Evolutionary conservation across 2,113 vertebrate species (phyloP), one percentile per base, ranked within the genome.

Genomic region (zebrafish (Danio rerio)): DNA sequence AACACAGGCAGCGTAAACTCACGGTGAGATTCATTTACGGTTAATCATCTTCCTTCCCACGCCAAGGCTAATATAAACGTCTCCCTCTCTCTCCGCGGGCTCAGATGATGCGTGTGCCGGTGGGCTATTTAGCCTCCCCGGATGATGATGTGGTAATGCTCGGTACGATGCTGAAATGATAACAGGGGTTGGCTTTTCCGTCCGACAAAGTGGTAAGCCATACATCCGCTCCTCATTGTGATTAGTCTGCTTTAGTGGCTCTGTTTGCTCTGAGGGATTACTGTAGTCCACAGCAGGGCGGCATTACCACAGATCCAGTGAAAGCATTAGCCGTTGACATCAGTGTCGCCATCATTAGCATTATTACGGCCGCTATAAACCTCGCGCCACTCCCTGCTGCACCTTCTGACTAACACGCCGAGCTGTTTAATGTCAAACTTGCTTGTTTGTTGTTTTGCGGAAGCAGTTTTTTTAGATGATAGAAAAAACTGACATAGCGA

Each of bases 241-340:
- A 83, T 83, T 70, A 78, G 63, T 49, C 55, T 83, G 73, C 55
- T 83, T 70, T 68, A 50, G 81, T 76, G 72, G 53, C 61, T 78
- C 45, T 82, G 40, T 76, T 58, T 78, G 73, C 31, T 59, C 21
- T 59, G 31, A 66, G 20, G 55, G 81, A 83, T 78, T 83, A 69
- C 81, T 40, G 43, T 70, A 78, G 53, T 61, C 53, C 16, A 1
- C 74, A 61, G 50, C 47, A 77, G 81, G 62, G 20, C 45, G 11
- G 73, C 42, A 58, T 77, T 43, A 83, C 31, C n/a, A 43, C 49
- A 20, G 77, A 66, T 79, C 31, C 13, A 79, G 62, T 43, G 77
- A 79, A 79, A 79, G 62, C 49, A 79, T 79, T 79, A 79, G 47
- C 77, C 5, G 10, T 79, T 78, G 49, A 78, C 76, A 78, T 78